These are phyloP conservation scores for Brachionus calyciflorus DNA, from an alignment of 1,140 invertebrate genomes.

Conservation along the genomic window DNA sequence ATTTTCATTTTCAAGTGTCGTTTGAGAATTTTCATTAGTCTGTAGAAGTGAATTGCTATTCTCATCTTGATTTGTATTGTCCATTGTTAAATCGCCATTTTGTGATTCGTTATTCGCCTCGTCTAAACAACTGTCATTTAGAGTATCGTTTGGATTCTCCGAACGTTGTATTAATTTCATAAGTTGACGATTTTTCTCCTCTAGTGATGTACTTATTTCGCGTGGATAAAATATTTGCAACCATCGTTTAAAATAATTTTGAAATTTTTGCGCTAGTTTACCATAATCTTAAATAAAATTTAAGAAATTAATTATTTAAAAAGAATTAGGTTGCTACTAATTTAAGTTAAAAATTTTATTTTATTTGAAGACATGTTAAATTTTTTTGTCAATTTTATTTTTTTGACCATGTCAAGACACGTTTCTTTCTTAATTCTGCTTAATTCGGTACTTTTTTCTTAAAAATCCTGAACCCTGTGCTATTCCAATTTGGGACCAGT, in stretches of 20 bases:
- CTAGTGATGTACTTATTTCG: conserved; percentile 34
- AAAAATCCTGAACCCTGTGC: too few relatives aligned
- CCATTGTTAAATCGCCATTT: background rate
- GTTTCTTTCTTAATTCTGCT: too few relatives aligned
- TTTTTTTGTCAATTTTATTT: background rate
- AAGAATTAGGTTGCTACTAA: background rate
- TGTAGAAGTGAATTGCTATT: background rate
- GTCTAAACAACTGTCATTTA: background rate
- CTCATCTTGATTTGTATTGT: background rate
- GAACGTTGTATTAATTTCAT: conserved; percentile 26
- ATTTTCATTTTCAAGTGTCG: conserved; percentile 6
- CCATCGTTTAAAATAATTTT: conserved; percentile 39
- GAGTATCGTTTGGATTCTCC: background rate
- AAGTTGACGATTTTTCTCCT: conserved; percentile 40
- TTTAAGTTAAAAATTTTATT: background rate
- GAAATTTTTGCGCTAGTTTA: conserved; percentile 25
- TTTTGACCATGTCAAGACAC: too few relatives aligned
- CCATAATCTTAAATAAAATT: conserved; percentile 26
- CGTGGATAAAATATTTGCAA: conserved; percentile 44
- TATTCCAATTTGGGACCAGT: too few relatives aligned
- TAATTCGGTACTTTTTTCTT: too few relatives aligned
- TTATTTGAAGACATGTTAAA: background rate
- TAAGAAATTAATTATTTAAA: background rate
- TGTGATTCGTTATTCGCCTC: background rate
- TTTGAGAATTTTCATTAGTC: background rate